Conservation (phyloP, 2,888 invertebrate genomes). For the Andrena trimmerana region DNA sequence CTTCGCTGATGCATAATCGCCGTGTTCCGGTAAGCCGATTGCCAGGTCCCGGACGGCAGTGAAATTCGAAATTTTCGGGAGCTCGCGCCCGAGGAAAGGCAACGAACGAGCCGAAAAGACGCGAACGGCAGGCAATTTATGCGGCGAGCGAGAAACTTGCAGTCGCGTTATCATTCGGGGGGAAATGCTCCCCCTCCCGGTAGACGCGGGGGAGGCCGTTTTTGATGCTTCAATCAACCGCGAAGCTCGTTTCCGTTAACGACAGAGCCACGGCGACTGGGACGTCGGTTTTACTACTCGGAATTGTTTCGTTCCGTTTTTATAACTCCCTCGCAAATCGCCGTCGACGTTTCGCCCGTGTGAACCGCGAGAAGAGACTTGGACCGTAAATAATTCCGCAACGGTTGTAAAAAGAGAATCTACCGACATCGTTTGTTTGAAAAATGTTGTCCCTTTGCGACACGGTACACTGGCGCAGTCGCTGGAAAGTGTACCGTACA, state of each 20-base stretch:
- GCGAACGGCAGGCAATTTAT: background rate
- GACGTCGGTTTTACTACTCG: background rate
- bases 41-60: constrained; percentile 28
- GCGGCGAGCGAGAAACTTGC: too few species aligned
- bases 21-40: constrained; percentile 53
- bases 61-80: constrained; percentile 28
- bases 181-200: too few species aligned
- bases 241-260: constrained; percentile 24
- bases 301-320: constrained; percentile 13
- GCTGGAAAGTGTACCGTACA: constrained; percentile 1
- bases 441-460: background rate
- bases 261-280: background rate
- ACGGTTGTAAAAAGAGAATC: constrained; percentile 13
- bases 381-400: constrained; percentile 8
- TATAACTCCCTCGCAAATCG: constrained; percentile 22
- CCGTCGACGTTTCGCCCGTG: background rate
- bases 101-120: background rate
- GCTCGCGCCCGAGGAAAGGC: background rate
- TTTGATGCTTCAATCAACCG: constrained; percentile 11
- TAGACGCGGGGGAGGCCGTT: background rate
- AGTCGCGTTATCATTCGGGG: too few species aligned
- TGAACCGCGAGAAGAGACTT: background rate
- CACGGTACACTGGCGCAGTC: background rate
- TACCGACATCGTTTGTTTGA: background rate
- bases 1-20: constrained; percentile 66